phyloP scores from a whole-genome alignment of 2,113 vertebrate species.

The Solenodon paradoxus region DNA sequence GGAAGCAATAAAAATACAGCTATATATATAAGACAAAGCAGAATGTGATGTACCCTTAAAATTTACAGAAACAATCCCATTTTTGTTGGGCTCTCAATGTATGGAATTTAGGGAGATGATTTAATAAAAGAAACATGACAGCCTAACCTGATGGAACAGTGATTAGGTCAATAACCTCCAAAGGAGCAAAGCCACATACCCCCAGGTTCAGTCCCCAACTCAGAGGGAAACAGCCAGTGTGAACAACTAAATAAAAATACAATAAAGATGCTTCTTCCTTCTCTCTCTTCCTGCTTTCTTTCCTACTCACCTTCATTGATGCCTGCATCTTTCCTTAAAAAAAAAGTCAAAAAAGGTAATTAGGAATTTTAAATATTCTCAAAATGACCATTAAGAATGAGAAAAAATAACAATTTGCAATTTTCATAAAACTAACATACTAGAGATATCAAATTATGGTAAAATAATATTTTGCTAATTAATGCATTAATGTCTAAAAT shows the following conservation, averaged over 20 bases:
- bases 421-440: neutral
- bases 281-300: too few species aligned
- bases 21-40: neutral
- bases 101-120: neutral
- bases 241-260: too few species aligned
- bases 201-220: too few species aligned
- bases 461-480: constrained; percentile 10
- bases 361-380: neutral
- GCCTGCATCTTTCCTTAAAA: too few species aligned
- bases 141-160: too few species aligned
- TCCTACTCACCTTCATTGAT: too few species aligned
- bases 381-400: neutral
- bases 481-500: neutral
- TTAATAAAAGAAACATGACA: neutral
- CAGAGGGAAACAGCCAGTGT: too few species aligned
- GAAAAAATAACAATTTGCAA: neutral
- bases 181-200: too few species aligned
- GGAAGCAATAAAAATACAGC: neutral
- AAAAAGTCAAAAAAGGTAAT: too few species aligned
- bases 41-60: neutral
- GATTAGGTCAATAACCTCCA: too few species aligned
- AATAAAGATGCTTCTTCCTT: too few species aligned
- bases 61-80: neutral
- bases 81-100: neutral
- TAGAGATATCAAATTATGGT: neutral